Conservation (phyloP, 2,113 vertebrate species). For the Corythornis vintsioides region DNA sequence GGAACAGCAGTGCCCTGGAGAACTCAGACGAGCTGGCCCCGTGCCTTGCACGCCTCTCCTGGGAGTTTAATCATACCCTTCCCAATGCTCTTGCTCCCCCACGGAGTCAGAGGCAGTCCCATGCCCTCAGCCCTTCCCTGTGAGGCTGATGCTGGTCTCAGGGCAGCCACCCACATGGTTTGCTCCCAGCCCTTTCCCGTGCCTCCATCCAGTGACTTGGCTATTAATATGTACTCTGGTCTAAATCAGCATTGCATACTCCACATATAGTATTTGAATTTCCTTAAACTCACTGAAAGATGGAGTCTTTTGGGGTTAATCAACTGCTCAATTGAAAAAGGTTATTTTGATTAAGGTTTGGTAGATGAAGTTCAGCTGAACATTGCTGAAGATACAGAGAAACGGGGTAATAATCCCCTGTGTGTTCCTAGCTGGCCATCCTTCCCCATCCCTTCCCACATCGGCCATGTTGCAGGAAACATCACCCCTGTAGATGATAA, state of each 20-base stretch:
- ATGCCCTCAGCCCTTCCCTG: background rate
- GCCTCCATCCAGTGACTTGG: background rate
- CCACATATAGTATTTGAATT: background rate
- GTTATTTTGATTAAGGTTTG: constrained; percentile 37
- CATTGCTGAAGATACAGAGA: background rate
- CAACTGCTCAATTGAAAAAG: background rate
- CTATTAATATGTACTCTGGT: background rate
- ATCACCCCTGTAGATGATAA: background rate
- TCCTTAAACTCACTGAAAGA: constrained; percentile 28
- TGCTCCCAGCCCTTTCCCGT: background rate
- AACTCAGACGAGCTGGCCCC: background rate
- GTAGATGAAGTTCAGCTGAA: background rate
- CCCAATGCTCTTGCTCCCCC: background rate
- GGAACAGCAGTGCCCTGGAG: background rate
- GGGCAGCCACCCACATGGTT: background rate
- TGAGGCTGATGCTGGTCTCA: rapidly evolving
- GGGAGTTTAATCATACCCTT: background rate
- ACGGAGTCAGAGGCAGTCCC: background rate
- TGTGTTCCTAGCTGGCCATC: background rate
- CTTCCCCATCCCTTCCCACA: constrained; percentile 8
- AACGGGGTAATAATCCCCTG: constrained; percentile 10
- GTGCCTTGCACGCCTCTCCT: background rate
- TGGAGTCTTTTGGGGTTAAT: constrained; percentile 44
- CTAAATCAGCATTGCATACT: constrained; percentile 11
- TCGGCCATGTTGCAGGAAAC: background rate